Evolutionary conservation across 2,888 invertebrate species (phyloP).

Genomic region (Agriopis leucophaearia): DNA sequence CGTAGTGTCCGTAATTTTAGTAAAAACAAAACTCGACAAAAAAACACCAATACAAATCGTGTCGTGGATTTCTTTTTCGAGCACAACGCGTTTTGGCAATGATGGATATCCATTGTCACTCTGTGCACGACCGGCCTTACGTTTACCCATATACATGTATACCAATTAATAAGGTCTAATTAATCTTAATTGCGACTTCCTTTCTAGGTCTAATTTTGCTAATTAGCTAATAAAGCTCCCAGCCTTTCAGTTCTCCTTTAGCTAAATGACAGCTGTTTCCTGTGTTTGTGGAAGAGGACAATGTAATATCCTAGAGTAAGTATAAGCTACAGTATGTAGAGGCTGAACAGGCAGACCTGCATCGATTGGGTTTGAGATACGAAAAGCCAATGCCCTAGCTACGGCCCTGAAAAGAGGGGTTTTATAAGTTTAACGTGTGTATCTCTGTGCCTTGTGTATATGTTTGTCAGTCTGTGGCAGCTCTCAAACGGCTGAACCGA

Average conservation of each 20-base stretch:
- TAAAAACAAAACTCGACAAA: too few relatives aligned
- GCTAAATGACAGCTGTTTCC: constrained; percentile 7
- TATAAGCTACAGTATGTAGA: background rate
- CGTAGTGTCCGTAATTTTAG: too few relatives aligned
- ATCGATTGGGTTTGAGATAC: too few relatives aligned
- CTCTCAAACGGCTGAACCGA: too few relatives aligned
- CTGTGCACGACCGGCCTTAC: background rate
- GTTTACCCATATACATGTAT: background rate
- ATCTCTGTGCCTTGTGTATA: too few relatives aligned
- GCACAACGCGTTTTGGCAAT: too few relatives aligned
- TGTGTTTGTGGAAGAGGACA: background rate
- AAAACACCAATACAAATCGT: too few relatives aligned
- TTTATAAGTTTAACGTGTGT: too few relatives aligned
- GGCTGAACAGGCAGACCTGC: background rate
- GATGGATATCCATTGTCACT: constrained; percentile 11
- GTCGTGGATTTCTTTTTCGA: too few relatives aligned
- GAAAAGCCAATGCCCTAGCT: too few relatives aligned
- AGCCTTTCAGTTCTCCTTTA: background rate
- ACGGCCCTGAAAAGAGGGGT: too few relatives aligned
- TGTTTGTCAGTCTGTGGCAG: too few relatives aligned
- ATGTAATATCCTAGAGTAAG: background rate
- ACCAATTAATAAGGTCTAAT: constrained; percentile 38
- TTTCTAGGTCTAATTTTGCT: constrained; percentile 30
- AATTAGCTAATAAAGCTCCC: constrained; percentile 9
- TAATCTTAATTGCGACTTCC: constrained; percentile 44